phyloP scores from a whole-genome alignment of 2,113 vertebrate species.

The Nibea coibor region DNA sequence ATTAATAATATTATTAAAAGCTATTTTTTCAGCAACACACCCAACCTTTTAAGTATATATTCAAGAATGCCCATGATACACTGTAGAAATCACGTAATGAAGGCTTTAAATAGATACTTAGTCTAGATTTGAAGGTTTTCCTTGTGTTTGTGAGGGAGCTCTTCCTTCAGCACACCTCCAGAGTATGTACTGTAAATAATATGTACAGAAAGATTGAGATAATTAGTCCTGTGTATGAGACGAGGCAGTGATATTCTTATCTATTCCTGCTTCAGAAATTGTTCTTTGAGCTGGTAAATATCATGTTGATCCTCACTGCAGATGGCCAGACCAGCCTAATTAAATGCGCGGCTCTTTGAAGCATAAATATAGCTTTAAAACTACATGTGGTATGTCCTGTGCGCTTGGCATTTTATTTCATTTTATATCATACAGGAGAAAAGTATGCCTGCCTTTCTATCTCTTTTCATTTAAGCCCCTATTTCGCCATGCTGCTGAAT shows the following conservation, averaged over 20 bases:
- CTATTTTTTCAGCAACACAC: slow-evolving; percentile 16
- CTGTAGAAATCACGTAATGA: slow-evolving; percentile 18
- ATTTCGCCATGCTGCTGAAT: slow-evolving; percentile 59
- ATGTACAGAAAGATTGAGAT: slow-evolving; percentile 49
- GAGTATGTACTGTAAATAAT: slow-evolving; percentile 39
- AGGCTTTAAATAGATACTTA: slow-evolving; percentile 59
- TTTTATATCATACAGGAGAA: slow-evolving; percentile 25
- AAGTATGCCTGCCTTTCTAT: slow-evolving; percentile 48
- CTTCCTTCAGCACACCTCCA: slow-evolving; percentile 31
- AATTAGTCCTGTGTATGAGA: slow-evolving; percentile 49
- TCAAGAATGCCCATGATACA: slow-evolving; percentile 32
- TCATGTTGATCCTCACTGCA: slow-evolving; percentile 41
- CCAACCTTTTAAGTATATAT: slow-evolving; percentile 22
- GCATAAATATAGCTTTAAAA: slow-evolving; percentile 57
- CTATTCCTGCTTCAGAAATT: slow-evolving; percentile 25
- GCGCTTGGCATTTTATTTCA: slow-evolving; percentile 46
- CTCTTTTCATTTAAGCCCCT: slow-evolving; percentile 63
- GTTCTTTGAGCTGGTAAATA: slow-evolving; percentile 44
- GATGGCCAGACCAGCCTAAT: slow-evolving; percentile 59
- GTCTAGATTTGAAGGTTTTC: slow-evolving; percentile 48
- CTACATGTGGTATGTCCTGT: slow-evolving; percentile 42
- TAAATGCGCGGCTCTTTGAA: slow-evolving; percentile 61
- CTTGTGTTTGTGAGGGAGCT: slow-evolving; percentile 42
- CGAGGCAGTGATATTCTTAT: slow-evolving; percentile 22
- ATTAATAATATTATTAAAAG: slow-evolving; percentile 33